A percentile compares a stretch with the other conserved stretches of the same genome.
Conservation (phyloP, 2,888 invertebrate species). For the Oegoconia quadripuncta region DNA sequence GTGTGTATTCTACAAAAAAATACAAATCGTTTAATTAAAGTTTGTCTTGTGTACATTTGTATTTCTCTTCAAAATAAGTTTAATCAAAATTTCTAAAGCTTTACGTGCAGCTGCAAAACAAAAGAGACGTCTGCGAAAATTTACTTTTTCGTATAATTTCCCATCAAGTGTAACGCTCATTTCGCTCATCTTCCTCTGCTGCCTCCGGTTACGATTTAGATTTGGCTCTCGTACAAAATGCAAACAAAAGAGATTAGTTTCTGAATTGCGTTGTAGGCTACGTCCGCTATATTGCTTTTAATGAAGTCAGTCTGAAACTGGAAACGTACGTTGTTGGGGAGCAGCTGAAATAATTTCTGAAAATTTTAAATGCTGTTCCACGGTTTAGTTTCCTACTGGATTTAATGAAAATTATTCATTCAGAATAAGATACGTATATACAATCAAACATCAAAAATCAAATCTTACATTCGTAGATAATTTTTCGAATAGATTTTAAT, state of each 20-base stretch:
- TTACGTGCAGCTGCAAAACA: constrained; percentile 10
- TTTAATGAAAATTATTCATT: too few relatives aligned
- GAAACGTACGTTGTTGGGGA: constrained; percentile 13
- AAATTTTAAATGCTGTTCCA: constrained; percentile 21
- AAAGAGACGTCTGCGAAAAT: constrained; percentile 8
- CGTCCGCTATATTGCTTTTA: constrained; percentile 44
- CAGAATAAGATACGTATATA: too few relatives aligned
- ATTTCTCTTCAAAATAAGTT: constrained; percentile 8
- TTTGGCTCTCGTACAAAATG: constrained; percentile 57
- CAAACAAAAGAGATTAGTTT: constrained; percentile 63
- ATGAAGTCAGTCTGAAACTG: constrained; percentile 42
- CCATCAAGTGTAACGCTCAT: constrained; percentile 15
- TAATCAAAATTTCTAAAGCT: constrained; percentile 12
- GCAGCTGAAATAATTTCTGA: constrained; percentile 26
- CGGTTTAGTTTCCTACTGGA: not conserved
- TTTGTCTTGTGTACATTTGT: not conserved
- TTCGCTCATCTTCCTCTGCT: constrained; percentile 17
- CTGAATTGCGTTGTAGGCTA: constrained; percentile 46
- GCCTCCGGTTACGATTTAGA: constrained; percentile 32
- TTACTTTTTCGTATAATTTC: constrained; percentile 14
- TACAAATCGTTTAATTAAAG: too few relatives aligned
- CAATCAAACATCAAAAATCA: too few relatives aligned
- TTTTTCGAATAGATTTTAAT: too few relatives aligned
- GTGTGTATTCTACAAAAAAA: too few relatives aligned
- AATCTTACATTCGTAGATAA: too few relatives aligned